Evolutionary conservation across 2,113 vertebrate genomes (phyloP).

Genomic region (Odocoileus hemionus): DNA sequence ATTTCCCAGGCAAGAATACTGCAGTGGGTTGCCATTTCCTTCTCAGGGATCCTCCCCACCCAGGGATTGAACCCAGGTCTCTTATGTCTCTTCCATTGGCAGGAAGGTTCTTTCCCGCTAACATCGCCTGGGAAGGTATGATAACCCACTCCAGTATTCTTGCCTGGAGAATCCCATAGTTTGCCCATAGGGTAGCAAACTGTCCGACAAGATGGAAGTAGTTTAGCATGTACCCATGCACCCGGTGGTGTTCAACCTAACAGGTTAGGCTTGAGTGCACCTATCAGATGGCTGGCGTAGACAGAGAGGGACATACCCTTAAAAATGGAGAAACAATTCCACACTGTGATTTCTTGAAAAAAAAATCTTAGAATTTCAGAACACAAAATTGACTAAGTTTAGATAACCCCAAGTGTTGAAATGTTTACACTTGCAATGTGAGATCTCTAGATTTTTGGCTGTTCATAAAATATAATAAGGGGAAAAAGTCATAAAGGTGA

Average conservation of each 20-base stretch:
- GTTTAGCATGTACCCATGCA: rapidly evolving
- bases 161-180: background rate
- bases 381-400: background rate
- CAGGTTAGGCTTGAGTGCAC: background rate
- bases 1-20: background rate
- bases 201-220: rapidly evolving
- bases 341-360: background rate
- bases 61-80: background rate
- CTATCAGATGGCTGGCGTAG: background rate
- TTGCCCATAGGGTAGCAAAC: background rate
- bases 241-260: background rate
- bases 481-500: background rate
- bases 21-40: background rate
- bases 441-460: background rate
- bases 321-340: background rate
- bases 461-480: background rate
- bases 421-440: background rate
- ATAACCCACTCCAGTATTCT: background rate
- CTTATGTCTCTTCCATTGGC: background rate
- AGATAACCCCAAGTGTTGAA: background rate
- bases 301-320: background rate
- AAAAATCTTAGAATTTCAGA: background rate
- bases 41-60: background rate
- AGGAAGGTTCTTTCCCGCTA: background rate
- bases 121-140: background rate